phyloP scores from a whole-genome alignment of 2,797 vertebrate genomes.

The Phaenicophaeus curvirostris region DNA sequence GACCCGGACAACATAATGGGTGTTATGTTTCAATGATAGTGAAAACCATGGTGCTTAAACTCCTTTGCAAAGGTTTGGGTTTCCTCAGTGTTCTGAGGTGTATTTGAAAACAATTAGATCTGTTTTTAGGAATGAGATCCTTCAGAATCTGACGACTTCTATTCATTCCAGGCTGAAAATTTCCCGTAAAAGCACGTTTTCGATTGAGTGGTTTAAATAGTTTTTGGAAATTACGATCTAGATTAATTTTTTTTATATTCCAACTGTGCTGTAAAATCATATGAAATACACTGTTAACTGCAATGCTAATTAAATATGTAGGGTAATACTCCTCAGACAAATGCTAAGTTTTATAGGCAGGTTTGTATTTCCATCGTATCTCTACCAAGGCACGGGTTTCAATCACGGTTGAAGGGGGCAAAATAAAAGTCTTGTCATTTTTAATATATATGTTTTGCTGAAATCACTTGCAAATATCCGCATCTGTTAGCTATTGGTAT shows the following conservation, averaged over 20 bases:
- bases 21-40: slow-evolving; percentile 20
- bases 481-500: slow-evolving; percentile 74
- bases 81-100: neutral
- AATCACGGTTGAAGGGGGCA: neutral
- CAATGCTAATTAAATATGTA: neutral
- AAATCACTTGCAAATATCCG: slow-evolving; percentile 56
- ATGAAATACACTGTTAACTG: neutral
- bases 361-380: neutral
- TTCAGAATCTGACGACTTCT: neutral
- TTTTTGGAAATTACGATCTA: neutral
- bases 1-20: neutral
- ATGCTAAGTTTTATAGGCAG: neutral
- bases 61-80: neutral
- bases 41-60: slow-evolving; percentile 9
- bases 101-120: slow-evolving; percentile 37
- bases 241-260: neutral
- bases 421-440: neutral
- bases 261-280: neutral
- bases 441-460: slow-evolving; percentile 55
- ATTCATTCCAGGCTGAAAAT: neutral
- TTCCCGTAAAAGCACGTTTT: neutral
- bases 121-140: neutral
- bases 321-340: neutral
- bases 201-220: neutral
- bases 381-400: neutral